These are phyloP conservation scores for Etheostoma cragini DNA, from an alignment of 2,113 vertebrate species.

Conservation along the genomic window DNA sequence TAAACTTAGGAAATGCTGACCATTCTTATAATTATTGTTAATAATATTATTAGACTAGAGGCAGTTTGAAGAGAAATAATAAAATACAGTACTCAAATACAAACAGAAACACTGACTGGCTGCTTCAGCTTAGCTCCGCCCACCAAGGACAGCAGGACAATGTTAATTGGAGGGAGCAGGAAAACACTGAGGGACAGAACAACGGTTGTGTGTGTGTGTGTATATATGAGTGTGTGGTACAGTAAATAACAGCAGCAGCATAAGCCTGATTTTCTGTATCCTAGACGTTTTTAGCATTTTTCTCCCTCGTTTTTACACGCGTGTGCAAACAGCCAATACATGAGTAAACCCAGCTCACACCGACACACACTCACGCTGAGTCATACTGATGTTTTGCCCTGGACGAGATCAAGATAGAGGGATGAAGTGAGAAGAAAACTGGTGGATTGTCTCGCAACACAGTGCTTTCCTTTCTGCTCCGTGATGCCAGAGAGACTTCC, in stretches of 20 bases:
- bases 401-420: constrained; percentile 16
- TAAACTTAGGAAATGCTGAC: constrained; percentile 95
- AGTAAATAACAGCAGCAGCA: constrained; percentile 62
- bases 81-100: constrained; percentile 94
- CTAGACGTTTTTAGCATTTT: constrained; percentile 7
- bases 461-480: constrained; percentile 68
- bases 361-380: constrained; percentile 37
- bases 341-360: constrained; percentile 37
- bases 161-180: constrained; percentile 72
- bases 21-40: constrained; percentile 94
- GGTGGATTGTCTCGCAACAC: constrained; percentile 92
- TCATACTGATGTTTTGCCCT: constrained; percentile 28
- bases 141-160: constrained; percentile 86
- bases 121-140: constrained; percentile 88
- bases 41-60: constrained; percentile 97
- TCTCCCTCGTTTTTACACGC: constrained; percentile 30
- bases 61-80: constrained; percentile 91
- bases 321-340: constrained; percentile 44
- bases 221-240: constrained; percentile 20
- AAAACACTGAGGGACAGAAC: constrained; percentile 67
- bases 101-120: constrained; percentile 90
- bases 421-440: constrained; percentile 57
- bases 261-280: constrained; percentile 46
- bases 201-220: constrained; percentile 37
- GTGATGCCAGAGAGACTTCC: constrained; percentile 36